Evolutionary conservation across 2,797 vertebrate genomes (phyloP), one percentile per base, ranked within the genome.

Genomic region (Helostoma temminkii): DNA sequence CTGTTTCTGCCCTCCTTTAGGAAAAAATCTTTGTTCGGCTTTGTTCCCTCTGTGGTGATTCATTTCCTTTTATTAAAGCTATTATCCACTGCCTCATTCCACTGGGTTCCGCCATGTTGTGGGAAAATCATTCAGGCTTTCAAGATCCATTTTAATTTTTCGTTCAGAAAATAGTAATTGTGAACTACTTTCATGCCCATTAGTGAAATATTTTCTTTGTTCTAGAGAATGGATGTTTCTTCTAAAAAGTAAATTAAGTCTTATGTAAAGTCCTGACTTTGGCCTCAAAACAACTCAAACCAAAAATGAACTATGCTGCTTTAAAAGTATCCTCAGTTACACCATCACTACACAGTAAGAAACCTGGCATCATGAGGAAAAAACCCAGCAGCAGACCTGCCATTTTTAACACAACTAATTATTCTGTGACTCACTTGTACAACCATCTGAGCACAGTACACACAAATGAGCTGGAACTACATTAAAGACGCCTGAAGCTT

Each of bases 351-450:
- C 0, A 2, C 30, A 28, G 10, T 42, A 10, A n/a, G 1, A 53
- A 41, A 22, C 12, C 6, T 11, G 30, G 54, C 15, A 24, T 28
- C 3, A 4, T 28, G 50, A 39, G 26, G 28, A 7, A 14, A 11
- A 46, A 39, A 25, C 26, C 21, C 22, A 37, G 21, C 18, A n/a
- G 32, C 2, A 16, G 18, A 49, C 1, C 54, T 57, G 49, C 2
- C 26, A 37, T 21, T 47, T 55, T 30, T 60, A 32, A 56, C 47
- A 37, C 52, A 25, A 47, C 32, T 49, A 67, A 47, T 45, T 42
- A 24, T 4, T n/a, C 18, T 28, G 57, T 42, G 71, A 66, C 34
- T 57, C 16, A 52, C 37, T 52, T 37, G n/a, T 12, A 16, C 43
- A 72, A 53, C 60, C 46, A 55, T 56, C 34, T 34, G 49, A 36